These are phyloP conservation scores for Protula sp. DNA, from an alignment of 2,888 invertebrate species.

Conservation along the genomic window DNA sequence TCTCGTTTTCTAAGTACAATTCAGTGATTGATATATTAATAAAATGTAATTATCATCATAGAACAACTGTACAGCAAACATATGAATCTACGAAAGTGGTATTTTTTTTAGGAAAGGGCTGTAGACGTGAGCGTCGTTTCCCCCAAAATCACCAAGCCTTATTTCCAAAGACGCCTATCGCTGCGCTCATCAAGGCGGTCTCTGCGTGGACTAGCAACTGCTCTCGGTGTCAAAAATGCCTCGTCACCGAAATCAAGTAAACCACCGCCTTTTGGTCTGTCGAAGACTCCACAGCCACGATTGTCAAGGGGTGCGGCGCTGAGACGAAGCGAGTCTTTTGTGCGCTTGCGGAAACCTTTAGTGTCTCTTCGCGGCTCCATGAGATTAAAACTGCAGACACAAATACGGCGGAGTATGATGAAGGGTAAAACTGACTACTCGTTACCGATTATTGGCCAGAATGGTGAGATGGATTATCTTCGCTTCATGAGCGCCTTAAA, in stretches of 20 bases:
- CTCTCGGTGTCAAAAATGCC: not conserved
- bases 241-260: not conserved
- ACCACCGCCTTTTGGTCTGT: not conserved
- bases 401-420: not conserved
- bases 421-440: not conserved
- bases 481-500: not conserved
- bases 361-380: not conserved
- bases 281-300: not conserved
- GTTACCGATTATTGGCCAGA: not conserved
- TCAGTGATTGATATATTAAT: no score
- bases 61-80: no score
- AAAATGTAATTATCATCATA: no score
- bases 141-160: no score
- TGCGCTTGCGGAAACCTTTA: not conserved
- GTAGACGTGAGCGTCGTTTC: no score
- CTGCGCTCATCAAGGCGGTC: not conserved
- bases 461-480: not conserved
- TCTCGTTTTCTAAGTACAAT: no score
- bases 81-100: no score
- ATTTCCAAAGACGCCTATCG: not conserved
- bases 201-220: not conserved
- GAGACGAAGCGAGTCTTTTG: not conserved
- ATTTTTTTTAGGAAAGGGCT: no score
- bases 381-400: not conserved
- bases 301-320: not conserved